phyloP scores from a whole-genome alignment of 2,113 vertebrate genomes.

The Tragelaphus scriptus region DNA sequence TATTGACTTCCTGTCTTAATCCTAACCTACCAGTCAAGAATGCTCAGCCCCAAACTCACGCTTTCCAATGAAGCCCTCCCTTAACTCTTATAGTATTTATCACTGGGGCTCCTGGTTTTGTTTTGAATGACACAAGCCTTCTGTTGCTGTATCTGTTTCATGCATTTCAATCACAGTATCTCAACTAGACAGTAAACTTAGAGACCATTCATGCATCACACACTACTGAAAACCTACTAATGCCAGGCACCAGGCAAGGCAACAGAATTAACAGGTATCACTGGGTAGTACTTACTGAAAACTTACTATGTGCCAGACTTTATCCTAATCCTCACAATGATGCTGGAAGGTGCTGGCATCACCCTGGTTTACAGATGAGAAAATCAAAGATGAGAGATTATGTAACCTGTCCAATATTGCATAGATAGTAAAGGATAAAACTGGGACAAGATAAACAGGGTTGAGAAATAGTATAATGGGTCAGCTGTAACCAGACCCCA shows the following conservation, averaged over 20 bases:
- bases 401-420: neutral
- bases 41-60: neutral
- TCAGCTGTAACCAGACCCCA: neutral
- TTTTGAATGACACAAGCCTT: neutral
- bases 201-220: neutral
- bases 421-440: neutral
- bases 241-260: neutral
- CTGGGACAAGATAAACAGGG: neutral
- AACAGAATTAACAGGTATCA: neutral
- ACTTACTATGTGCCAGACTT: neutral
- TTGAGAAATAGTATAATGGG: neutral
- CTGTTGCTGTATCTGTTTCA: neutral
- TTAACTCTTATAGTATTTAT: neutral
- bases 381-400: neutral
- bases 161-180: too few relatives aligned
- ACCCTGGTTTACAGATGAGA: neutral
- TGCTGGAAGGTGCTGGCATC: neutral
- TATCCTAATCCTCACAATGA: neutral
- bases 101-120: neutral
- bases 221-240: neutral
- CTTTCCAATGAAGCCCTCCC: neutral
- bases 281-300: neutral
- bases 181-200: neutral
- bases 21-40: neutral
- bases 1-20: neutral